Conservation (phyloP, 2,888 invertebrate species). For the Scaptomyza caliginosa region DNA sequence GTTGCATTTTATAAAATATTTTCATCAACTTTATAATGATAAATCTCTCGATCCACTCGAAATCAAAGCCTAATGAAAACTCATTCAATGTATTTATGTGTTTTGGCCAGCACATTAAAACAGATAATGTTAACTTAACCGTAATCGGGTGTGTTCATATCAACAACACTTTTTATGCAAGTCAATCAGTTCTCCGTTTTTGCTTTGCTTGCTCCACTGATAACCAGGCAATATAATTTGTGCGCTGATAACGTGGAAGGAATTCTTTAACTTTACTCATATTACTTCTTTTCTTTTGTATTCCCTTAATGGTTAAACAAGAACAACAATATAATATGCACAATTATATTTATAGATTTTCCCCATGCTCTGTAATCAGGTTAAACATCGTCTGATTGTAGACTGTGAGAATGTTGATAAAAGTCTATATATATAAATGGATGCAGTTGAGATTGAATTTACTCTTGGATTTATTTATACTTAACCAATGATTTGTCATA, state of each 20-base stretch:
- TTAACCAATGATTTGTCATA: too few species aligned
- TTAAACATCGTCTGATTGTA: neutral
- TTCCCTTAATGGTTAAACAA: neutral
- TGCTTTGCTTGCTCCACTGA: slow-evolving; percentile 33
- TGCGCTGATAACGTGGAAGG: slow-evolving; percentile 40
- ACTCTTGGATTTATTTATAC: too few species aligned
- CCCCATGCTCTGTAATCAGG: neutral
- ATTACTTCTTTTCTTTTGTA: neutral
- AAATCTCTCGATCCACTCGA: neutral
- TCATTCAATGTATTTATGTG: neutral
- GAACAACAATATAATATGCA: neutral
- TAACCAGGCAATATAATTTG: slow-evolving; percentile 39
- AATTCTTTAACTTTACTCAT: slow-evolving; percentile 28
- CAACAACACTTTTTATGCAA: slow-evolving; percentile 18
- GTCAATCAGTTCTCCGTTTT: slow-evolving; percentile 54
- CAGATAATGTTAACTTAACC: slow-evolving; percentile 30
- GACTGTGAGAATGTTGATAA: neutral
- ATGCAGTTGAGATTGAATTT: too few species aligned
- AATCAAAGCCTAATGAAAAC: neutral
- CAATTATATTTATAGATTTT: neutral
- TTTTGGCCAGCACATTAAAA: slow-evolving; percentile 3
- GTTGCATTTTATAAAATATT: neutral
- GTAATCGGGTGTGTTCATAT: slow-evolving; percentile 45
- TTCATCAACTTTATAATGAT: neutral
- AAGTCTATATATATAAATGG: neutral